Base-by-base conservation (phyloP, 2,113 vertebrate genomes). In the Argyrosomus japonicus region DNA sequence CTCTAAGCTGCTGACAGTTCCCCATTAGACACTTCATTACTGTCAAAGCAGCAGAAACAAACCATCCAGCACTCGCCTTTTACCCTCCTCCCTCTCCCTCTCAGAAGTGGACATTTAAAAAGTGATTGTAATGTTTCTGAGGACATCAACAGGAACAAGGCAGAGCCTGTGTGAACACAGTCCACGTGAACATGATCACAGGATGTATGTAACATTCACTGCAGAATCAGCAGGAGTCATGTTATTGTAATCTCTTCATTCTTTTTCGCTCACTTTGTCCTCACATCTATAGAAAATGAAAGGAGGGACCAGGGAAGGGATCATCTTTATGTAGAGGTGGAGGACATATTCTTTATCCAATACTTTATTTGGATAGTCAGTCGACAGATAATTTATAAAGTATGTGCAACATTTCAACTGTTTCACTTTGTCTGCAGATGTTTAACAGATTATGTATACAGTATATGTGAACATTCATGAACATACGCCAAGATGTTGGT, bases 1-100 rank as follows among this genome's bases (percentile, higher is more conserved):
- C 73, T 68, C 64, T 4, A 7, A 87, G 76, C 83, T 81, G 91
- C 89, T 90, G 89, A 90, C 91, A 91, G 85, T 54, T 79, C 63
- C 64, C 68, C 86, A 81, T 84, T 85, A 88, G 85, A 84, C 86
- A 87, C 89, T 79, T 90, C 89, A 89, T 87, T 84, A 87, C 68
- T 83, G 89, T 90, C 91, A 81, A 18, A 74, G 69, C 65, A 74
- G 80, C 7, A 87, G 82, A 84, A 82, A 65, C 63, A 75, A 77
- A 67, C 75, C 56, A 36, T 85, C 67, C 64, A 57, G 68, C 68
- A n/a, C 15, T 9, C 8, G 8, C 58, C 36, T 29, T 19, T 40
- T 29, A 57, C 53, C 45, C 50, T 27, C 64, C 40, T 23, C 23
- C 21, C 36, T 19, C 12, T 70, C 48, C 6, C n/a, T 50, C 68